These are phyloP conservation scores for Eupithecia abbreviata DNA, from an alignment of 2,888 invertebrate species.

Conservation along the genomic window DNA sequence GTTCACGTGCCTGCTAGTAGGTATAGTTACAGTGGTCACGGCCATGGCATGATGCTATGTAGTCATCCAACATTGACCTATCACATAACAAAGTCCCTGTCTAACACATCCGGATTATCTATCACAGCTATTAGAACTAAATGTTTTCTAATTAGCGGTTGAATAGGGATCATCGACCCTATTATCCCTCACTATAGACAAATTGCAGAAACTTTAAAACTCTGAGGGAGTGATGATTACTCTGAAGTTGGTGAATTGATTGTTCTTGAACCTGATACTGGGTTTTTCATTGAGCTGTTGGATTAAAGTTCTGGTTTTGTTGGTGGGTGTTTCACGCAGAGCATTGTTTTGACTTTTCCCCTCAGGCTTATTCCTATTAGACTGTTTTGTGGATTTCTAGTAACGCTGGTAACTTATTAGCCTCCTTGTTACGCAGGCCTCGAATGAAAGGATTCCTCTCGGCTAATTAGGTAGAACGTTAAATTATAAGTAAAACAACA, in stretches of 20 bases:
- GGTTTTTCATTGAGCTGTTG: not conserved
- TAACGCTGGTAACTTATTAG: not conserved
- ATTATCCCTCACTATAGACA: conserved; percentile 22
- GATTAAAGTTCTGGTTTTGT: not conserved
- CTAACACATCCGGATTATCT: conserved; percentile 2
- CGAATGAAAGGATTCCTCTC: not conserved
- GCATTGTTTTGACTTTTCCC: not conserved
- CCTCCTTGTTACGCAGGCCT: not conserved
- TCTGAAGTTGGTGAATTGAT: not conserved
- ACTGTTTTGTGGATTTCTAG: not conserved
- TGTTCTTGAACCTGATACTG: not conserved
- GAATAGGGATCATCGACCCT: conserved; percentile 22
- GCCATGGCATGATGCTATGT: not conserved
- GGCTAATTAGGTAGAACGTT: not conserved
- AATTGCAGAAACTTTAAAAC: conserved; percentile 27
- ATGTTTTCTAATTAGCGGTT: conserved; percentile 20
- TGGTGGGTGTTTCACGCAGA: not conserved
- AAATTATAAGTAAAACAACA: conserved; percentile 19
- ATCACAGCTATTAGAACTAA: conserved; percentile 28
- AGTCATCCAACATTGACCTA: conserved; percentile 2
- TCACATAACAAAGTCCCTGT: not conserved
- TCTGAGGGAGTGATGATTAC: not conserved
- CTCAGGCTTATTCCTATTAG: not conserved
- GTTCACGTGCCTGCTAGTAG: not conserved
- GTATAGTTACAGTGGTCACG: not conserved